phyloP scores from a whole-genome alignment of 2,113 vertebrate genomes.

The Prunella himalayana region DNA sequence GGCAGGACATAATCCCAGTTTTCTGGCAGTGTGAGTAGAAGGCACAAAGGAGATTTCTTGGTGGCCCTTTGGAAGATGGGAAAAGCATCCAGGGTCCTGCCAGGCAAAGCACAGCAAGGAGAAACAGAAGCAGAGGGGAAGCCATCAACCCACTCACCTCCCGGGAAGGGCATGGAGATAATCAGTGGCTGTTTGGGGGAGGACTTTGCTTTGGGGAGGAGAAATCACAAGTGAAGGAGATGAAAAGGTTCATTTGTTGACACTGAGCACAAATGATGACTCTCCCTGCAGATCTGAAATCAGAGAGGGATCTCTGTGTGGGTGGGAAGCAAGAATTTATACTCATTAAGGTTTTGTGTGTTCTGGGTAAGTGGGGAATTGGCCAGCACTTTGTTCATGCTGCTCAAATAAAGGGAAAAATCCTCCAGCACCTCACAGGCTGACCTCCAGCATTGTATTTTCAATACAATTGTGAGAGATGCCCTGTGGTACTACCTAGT shows the following conservation, averaged over 20 bases:
- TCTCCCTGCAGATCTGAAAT: background rate
- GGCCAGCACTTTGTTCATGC: background rate
- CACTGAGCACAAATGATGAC: background rate
- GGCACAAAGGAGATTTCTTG: background rate
- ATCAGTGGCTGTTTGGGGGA: background rate
- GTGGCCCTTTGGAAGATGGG: background rate
- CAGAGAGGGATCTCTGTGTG: background rate
- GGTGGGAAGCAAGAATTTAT: background rate
- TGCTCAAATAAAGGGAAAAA: background rate
- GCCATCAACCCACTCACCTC: background rate
- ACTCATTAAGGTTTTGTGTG: background rate
- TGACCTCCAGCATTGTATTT: background rate
- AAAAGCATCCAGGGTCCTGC: conserved; percentile 8
- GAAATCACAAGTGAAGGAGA: background rate
- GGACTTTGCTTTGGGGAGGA: background rate
- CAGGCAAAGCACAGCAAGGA: background rate
- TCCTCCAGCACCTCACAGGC: background rate
- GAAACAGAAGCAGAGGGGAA: background rate
- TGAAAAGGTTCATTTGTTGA: background rate
- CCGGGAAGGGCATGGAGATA: background rate
- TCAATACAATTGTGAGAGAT: background rate
- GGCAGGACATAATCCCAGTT: background rate
- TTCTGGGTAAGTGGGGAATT: background rate
- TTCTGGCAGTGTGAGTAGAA: background rate
- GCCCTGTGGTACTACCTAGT: background rate